Percentiles rank a stretch among this genome's conserved stretches.
phyloP scores from a whole-genome alignment of 1,140 invertebrate genomes.

The Formica selysi region DNA sequence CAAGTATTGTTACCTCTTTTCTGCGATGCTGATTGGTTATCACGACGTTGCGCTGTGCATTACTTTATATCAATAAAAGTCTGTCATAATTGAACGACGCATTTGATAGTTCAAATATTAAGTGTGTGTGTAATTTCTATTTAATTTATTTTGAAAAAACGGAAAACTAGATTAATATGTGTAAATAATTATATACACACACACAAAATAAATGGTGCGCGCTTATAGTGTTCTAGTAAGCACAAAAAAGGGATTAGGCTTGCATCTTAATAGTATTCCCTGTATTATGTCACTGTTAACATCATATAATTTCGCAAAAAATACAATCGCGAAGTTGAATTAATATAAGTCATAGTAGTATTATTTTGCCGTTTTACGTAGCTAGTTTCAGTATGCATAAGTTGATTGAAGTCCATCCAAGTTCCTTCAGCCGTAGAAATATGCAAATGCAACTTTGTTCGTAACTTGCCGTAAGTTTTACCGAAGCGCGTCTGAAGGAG shows the following conservation, averaged over 20 bases:
- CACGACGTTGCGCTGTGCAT: no score
- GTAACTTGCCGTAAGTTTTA: neutral
- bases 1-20: no score
- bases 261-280: neutral
- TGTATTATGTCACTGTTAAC: neutral
- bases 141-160: no score
- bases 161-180: no score
- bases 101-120: no score
- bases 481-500: neutral
- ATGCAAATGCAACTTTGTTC: neutral
- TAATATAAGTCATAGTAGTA: conserved; percentile 3
- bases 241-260: neutral
- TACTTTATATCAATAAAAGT: no score
- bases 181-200: no score
- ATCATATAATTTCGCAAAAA: neutral
- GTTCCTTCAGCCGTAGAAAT: neutral
- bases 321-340: neutral
- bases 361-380: neutral
- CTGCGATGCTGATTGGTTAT: no score
- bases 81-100: no score
- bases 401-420: conserved; percentile 22
- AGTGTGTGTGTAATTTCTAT: no score
- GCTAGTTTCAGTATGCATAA: conserved; percentile 1
- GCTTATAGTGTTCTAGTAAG: no score
- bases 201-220: no score